Percentiles rank a stretch among this genome's conserved stretches.
These are phyloP conservation scores for Drosophila stalkeri DNA, from an alignment of 2,888 invertebrate species.

Conservation along the genomic window DNA sequence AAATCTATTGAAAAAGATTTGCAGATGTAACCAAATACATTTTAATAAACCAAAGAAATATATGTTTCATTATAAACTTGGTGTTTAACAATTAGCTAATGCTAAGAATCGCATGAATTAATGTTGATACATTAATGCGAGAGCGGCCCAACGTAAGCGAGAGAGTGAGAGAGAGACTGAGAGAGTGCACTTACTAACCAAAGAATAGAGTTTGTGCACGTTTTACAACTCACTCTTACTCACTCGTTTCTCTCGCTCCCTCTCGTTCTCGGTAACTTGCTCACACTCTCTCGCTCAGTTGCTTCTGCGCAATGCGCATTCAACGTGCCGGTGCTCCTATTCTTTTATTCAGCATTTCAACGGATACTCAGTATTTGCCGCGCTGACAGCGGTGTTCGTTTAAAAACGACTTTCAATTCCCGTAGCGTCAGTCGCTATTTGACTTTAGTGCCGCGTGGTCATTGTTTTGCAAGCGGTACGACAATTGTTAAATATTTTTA, in stretches of 20 bases:
- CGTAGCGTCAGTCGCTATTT: slow-evolving; percentile 26
- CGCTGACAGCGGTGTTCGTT: neutral
- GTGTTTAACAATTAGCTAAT: neutral
- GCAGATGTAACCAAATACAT: neutral
- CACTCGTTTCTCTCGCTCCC: no score
- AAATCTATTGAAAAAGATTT: neutral
- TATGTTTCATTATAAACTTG: neutral
- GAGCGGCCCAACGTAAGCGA: neutral
- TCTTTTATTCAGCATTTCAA: slow-evolving; percentile 1
- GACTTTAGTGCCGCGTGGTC: slow-evolving; percentile 33
- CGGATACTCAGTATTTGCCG: slow-evolving; percentile 17
- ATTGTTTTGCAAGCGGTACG: slow-evolving; percentile 30
- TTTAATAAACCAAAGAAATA: neutral
- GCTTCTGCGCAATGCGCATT: slow-evolving; percentile 17
- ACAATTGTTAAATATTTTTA: slow-evolving; percentile 24
- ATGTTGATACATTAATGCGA: no score
- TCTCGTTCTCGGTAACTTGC: no score
- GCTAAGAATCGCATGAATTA: no score
- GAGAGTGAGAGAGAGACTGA: neutral
- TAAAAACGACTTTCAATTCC: neutral
- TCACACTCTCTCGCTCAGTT: no score
- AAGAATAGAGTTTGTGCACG: no score
- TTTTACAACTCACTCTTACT: no score
- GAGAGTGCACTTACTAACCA: no score
- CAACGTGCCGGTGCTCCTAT: slow-evolving; percentile 20